These are phyloP conservation scores for Herpailurus yagouaroundi DNA, from an alignment of 2,113 vertebrate species.

Conservation along the genomic window DNA sequence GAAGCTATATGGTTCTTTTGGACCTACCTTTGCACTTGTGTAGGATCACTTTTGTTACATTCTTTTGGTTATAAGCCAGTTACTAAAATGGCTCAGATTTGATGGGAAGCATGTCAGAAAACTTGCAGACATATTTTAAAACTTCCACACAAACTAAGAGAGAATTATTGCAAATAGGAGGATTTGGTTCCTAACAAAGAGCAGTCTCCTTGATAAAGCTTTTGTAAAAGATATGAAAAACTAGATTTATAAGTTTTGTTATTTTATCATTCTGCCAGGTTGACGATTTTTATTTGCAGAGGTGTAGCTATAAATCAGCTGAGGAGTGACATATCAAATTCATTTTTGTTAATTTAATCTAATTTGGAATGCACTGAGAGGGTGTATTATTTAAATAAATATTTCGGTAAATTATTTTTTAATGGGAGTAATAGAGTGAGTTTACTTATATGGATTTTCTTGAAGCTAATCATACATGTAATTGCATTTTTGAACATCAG, in stretches of 20 bases:
- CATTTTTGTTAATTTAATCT: constrained; percentile 32
- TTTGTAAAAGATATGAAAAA: constrained; percentile 35
- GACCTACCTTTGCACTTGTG: not conserved
- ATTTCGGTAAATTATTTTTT: constrained; percentile 58
- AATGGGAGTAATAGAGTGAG: constrained; percentile 5
- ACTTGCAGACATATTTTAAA: not conserved
- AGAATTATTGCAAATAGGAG: not conserved
- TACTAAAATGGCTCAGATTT: not conserved
- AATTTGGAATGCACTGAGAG: constrained; percentile 36
- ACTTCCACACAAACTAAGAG: not conserved
- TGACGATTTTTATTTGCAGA: constrained; percentile 24
- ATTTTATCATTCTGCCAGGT: not conserved
- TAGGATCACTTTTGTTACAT: not conserved
- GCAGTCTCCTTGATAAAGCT: not conserved
- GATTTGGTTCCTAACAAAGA: not conserved
- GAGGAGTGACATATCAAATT: not conserved
- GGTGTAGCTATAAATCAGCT: not conserved
- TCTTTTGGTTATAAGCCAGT: not conserved
- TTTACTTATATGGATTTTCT: constrained; percentile 30
- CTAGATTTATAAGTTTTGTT: not conserved
- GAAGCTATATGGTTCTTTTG: not conserved
- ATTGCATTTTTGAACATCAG: constrained; percentile 52
- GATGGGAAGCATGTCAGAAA: not conserved
- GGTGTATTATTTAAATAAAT: constrained; percentile 51
- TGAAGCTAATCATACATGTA: constrained; percentile 47